Evolutionary conservation across 1,140 invertebrate genomes (phyloP), one percentile per base, ranked within the genome.

Genomic region (Bombus affinis): DNA sequence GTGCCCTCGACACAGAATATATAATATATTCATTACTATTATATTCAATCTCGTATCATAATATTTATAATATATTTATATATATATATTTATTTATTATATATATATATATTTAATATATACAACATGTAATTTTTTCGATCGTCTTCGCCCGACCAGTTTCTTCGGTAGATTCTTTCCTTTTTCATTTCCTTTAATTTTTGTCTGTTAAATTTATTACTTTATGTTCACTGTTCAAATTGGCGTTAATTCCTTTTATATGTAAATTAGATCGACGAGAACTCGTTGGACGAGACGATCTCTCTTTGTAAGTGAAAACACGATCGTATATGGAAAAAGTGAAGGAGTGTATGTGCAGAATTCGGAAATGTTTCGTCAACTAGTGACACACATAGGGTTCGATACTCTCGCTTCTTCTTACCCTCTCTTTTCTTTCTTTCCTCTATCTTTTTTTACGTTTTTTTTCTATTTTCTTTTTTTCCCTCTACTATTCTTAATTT

Each of bases 21-120:
- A 85, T 89, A 83, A 71, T 81, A 90, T 91, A 92, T 80, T 92
- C 89, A 90, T 91, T 91, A 94, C 88, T 93, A 92, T 92, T 87
- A 92, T 91, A 89, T 92, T 93, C 88, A 92, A 92, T 93, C 87
- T 92, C 86, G 77, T 93, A 86, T 81, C 80, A 86, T 91, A 91
- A 89, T 90, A 92, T 91, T 90, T 92, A 92, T 94, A 93, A 94
- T 93, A 92, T 93, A 90, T 87, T 86, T 88, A 87, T 85, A 81
- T 92, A 89, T 93, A 92, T 91, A 62, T 87, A 91, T 91, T 89
- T 90, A 90, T 93, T 91, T 90, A 81, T 86, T 81, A 86, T 90
- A 88, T 93, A 90, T 92, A 88, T 68, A 81, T 91, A 91, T 91
- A 76, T 92, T 92, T 94, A 92, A 92, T 95, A 94, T 94, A 94